A percentile compares a stretch with the other conserved stretches of the same genome.
Evolutionary conservation across 2,797 vertebrate genomes (phyloP).

Genomic region (Sebastiscus albofasciatus): DNA sequence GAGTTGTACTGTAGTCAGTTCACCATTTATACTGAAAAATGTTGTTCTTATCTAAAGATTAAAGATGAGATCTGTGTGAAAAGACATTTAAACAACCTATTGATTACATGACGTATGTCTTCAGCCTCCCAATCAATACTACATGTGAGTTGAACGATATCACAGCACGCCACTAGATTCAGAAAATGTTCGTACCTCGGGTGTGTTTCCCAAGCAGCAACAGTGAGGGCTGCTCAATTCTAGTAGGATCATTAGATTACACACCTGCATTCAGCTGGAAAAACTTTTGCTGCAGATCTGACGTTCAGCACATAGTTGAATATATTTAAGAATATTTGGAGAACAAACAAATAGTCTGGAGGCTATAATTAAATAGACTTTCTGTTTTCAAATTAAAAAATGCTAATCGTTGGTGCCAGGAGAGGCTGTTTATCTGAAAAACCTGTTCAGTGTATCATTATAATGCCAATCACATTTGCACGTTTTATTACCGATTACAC

Average conservation of each 20-base stretch:
- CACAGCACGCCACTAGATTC: neutral
- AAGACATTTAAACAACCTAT: neutral
- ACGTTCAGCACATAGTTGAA: neutral
- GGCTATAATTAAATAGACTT: slow-evolving; percentile 8
- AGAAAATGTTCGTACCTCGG: neutral
- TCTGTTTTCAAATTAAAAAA: slow-evolving; percentile 3
- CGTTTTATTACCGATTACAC: slow-evolving; percentile 24
- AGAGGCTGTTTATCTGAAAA: slow-evolving; percentile 13
- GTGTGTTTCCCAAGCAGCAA: neutral
- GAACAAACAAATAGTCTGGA: neutral
- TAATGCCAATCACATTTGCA: slow-evolving; percentile 2
- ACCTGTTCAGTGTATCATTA: neutral
- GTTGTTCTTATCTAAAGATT: neutral
- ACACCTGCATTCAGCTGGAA: neutral
- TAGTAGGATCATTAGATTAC: neutral
- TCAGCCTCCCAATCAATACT: neutral
- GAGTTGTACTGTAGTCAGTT: neutral
- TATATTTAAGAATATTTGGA: neutral
- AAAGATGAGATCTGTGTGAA: neutral
- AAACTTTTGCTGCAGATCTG: neutral
- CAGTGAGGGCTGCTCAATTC: neutral
- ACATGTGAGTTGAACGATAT: neutral
- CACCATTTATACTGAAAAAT: neutral
- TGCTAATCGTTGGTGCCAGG: slow-evolving; percentile 2
- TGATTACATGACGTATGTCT: neutral